Evolutionary conservation across 2,888 invertebrate species (phyloP).

Genomic region (Patella caerulea): DNA sequence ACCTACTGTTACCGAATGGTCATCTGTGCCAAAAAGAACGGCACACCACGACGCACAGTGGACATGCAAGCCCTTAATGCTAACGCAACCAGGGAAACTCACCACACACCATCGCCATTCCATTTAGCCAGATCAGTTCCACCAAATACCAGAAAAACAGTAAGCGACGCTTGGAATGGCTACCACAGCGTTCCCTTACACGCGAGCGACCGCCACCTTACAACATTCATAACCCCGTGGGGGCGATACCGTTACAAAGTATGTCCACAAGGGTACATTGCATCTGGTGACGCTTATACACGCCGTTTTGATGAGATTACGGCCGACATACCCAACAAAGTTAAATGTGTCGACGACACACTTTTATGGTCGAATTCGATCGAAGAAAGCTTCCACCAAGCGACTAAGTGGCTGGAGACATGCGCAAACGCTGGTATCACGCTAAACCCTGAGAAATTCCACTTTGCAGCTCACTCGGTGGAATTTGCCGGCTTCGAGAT

Average conservation of each 20-base stretch:
- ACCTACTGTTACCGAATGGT: slow-evolving; percentile 50
- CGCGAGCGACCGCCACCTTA: slow-evolving; percentile 37
- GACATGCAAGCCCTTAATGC: slow-evolving; percentile 37
- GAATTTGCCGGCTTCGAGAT: slow-evolving; percentile 52
- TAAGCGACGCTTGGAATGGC: slow-evolving; percentile 37
- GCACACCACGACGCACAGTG: slow-evolving; percentile 44
- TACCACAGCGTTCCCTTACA: slow-evolving; percentile 34
- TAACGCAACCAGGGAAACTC: slow-evolving; percentile 27
- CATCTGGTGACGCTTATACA: slow-evolving; percentile 46
- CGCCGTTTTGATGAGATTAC: slow-evolving; percentile 49
- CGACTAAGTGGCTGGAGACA: slow-evolving; percentile 40
- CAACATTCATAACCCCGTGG: slow-evolving; percentile 42
- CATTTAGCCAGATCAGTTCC: slow-evolving; percentile 32
- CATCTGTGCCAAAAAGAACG: slow-evolving; percentile 36
- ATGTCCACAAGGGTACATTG: slow-evolving; percentile 1
- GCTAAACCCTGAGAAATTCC: slow-evolving; percentile 51
- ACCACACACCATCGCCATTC: slow-evolving; percentile 36
- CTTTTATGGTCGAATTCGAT: slow-evolving; percentile 39
- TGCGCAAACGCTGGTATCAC: slow-evolving; percentile 45
- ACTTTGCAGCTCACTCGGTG: slow-evolving; percentile 37
- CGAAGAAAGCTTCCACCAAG: slow-evolving; percentile 39
- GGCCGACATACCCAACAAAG: slow-evolving; percentile 46
- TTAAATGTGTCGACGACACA: slow-evolving; percentile 47
- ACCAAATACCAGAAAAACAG: slow-evolving; percentile 36
- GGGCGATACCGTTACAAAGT: slow-evolving; percentile 39